Evolutionary conservation across 2,888 invertebrate species (phyloP), one percentile per base, ranked within the genome.

Genomic region (Apotomis turbidana): DNA sequence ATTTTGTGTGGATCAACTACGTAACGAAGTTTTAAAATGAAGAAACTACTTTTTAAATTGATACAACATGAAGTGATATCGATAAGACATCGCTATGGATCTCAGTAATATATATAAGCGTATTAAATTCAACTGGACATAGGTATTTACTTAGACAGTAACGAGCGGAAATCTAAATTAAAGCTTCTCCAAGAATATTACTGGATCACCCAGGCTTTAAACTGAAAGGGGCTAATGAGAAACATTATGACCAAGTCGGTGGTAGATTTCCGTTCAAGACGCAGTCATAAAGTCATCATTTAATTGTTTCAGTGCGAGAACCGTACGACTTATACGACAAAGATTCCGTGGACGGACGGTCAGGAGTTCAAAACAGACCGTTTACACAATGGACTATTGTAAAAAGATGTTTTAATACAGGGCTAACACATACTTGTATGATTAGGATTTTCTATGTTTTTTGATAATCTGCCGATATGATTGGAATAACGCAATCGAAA

Each of bases 291-390:
- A 78, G 75, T 67, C 74, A 74, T 76, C 76, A 75, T 76, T 75
- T 74, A 76, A 78, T 78, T 79, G 77, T 74, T 74, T 69, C 73
- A 77, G 70, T 75, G 75, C 76, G 70, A 71, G 74, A 74, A 76
- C 63, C 74, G 71, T 75, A 74, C 71, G 76, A 62, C 68, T 66
- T 46, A 70, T 75, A 81, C 77, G 75, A 75, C 77, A 78, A 79
- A 75, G 76, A 77, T 88, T 86, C 87, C 83, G 77, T 83, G 90
- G 87, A 89, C 82, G 90, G 87, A 89, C 82, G 83, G 79, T 76
- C 73, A 73, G 70, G 77, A 83, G 79, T 82, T 83, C 78, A 83
- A 83, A 85, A 83, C 83, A 84, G 75, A 69, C 75, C 78, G 76
- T 79, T 81, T 38, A 64, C 76, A 89, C 88, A 90, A 89, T 89